Evolutionary conservation across 2,113 vertebrate genomes (phyloP).

Genomic region (Rhinoptilus africanus): DNA sequence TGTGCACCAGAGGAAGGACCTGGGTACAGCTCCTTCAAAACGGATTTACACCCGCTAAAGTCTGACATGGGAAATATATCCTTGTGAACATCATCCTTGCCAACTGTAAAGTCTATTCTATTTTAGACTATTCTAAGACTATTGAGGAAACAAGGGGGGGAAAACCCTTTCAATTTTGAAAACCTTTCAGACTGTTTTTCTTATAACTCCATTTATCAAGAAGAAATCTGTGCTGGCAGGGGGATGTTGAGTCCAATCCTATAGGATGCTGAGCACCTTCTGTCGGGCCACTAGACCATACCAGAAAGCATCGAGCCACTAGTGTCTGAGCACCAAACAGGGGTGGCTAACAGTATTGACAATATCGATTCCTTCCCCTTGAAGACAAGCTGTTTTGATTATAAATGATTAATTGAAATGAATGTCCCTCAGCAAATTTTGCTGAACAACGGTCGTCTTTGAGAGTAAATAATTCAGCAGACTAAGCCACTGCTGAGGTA

Average conservation of each 20-base stretch:
- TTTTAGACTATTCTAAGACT: neutral
- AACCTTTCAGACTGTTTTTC: neutral
- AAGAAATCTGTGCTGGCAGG: neutral
- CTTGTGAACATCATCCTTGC: neutral
- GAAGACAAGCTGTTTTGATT: neutral
- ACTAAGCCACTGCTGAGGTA: neutral
- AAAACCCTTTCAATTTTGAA: fast-evolving
- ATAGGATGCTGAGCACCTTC: neutral
- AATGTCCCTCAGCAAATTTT: neutral
- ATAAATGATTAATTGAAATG: neutral
- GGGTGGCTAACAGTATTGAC: neutral
- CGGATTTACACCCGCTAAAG: neutral
- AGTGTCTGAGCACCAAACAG: neutral
- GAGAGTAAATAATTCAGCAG: neutral
- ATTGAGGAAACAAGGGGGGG: neutral
- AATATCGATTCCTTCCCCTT: neutral
- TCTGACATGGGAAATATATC: neutral
- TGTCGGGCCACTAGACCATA: fast-evolving
- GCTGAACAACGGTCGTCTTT: neutral
- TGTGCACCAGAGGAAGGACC: neutral
- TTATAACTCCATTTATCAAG: neutral
- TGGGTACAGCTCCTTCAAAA: neutral
- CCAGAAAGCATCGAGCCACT: too few relatives aligned
- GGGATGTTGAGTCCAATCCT: neutral
- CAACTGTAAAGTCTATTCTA: neutral